These are phyloP conservation scores for Thamnophis sirtalis DNA, from an alignment of 2,113 vertebrate genomes.

Conservation along the genomic window DNA sequence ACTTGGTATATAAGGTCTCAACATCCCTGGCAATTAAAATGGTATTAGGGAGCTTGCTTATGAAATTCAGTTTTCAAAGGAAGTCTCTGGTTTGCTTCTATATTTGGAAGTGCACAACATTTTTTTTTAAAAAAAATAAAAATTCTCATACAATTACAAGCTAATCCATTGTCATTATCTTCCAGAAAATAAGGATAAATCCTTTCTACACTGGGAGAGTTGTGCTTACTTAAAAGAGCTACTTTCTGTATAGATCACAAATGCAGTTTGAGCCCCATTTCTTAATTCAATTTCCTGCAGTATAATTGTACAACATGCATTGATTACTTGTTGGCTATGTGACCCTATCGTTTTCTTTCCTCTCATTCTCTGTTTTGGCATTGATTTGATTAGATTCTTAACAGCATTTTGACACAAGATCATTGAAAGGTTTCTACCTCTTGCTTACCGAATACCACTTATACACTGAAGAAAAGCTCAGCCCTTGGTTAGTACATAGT, in stretches of 20 bases:
- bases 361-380: background rate
- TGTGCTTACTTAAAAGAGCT: background rate
- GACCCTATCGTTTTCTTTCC: background rate
- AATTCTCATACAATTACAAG: background rate
- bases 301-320: background rate
- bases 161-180: background rate
- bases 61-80: background rate
- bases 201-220: background rate
- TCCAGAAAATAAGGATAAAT: background rate
- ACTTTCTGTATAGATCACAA: background rate
- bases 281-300: background rate
- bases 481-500: slow-evolving; percentile 12
- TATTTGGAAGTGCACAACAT: background rate
- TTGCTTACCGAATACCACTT: slow-evolving; percentile 54
- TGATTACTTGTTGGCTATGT: slow-evolving; percentile 41
- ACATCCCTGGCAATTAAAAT: background rate
- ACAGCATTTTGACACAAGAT: slow-evolving; percentile 60
- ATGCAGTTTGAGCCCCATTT: background rate
- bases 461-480: slow-evolving; percentile 9
- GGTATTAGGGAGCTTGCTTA: background rate
- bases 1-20: background rate
- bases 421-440: slow-evolving; percentile 47
- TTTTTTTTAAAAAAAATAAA: background rate
- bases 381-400: slow-evolving; percentile 59
- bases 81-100: background rate